phyloP scores from a whole-genome alignment of 2,797 vertebrate species.

The Chiropotes sagulatus region DNA sequence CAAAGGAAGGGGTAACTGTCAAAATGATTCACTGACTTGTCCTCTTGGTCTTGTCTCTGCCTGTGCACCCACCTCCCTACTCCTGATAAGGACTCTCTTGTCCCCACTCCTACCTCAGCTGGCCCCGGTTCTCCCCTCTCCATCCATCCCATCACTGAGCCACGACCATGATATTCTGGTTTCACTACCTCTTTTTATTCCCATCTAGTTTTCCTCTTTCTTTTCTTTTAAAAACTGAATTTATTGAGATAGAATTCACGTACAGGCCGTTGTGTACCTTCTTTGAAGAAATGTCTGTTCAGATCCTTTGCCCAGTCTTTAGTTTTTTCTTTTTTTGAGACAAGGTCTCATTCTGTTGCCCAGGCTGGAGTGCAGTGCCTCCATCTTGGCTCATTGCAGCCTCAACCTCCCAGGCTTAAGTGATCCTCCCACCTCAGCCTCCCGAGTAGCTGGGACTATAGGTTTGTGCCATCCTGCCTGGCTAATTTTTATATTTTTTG shows the following conservation, averaged over 20 bases:
- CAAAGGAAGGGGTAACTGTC: neutral
- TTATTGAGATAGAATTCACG: neutral
- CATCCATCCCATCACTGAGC: neutral
- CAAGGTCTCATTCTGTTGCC: neutral
- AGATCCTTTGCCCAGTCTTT: neutral
- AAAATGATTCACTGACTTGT: neutral
- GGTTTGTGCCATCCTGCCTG: neutral
- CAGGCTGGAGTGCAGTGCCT: neutral
- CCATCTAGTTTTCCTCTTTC: neutral
- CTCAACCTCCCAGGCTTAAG: neutral
- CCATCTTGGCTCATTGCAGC: neutral
- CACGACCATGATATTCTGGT: neutral
- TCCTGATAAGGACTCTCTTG: neutral
- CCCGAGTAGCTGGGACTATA: neutral
- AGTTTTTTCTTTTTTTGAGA: neutral
- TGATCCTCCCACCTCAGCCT: neutral
- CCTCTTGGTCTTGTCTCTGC: neutral
- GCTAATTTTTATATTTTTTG: neutral
- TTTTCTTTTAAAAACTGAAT: neutral
- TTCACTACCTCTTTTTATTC: neutral
- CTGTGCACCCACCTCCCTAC: neutral
- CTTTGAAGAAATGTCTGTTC: neutral
- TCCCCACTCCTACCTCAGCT: neutral
- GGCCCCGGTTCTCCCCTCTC: neutral
- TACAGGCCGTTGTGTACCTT: neutral